Evolutionary conservation across 2,888 invertebrate genomes (phyloP).

Genomic region (Xiphydria camelus): DNA sequence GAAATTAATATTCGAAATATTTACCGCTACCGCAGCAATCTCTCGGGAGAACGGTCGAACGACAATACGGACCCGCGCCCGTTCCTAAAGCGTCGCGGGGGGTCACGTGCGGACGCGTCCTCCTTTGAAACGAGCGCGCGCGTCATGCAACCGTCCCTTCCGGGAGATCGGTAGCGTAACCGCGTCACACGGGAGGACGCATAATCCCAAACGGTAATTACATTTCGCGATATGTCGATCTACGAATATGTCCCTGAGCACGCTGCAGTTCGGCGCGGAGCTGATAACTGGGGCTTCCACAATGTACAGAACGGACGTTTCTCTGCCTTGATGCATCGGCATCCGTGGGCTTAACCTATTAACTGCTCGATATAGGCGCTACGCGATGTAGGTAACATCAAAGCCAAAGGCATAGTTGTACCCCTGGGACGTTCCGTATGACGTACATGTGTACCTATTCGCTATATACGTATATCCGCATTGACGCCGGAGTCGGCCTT

Average conservation of each 20-base stretch:
- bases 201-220: slow-evolving; percentile 48
- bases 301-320: slow-evolving; percentile 7
- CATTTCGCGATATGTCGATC: slow-evolving; percentile 48
- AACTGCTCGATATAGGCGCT: no score
- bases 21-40: no score
- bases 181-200: slow-evolving; percentile 1
- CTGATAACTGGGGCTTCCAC: slow-evolving; percentile 9
- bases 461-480: no score
- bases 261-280: slow-evolving; percentile 21
- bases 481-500: neutral
- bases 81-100: no score
- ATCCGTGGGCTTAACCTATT: slow-evolving; percentile 30
- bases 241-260: slow-evolving; percentile 39
- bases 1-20: no score
- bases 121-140: slow-evolving; percentile 1
- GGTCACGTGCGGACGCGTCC: neutral
- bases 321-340: slow-evolving; percentile 24
- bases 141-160: neutral
- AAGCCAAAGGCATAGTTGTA: slow-evolving; percentile 57
- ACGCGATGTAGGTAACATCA: slow-evolving; percentile 50
- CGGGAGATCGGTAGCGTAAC: no score
- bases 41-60: no score
- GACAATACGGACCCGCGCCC: no score
- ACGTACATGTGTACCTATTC: no score
- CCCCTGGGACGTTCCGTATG: slow-evolving; percentile 45